These are phyloP conservation scores for Benthosema pterotum DNA, from an alignment of 2,797 vertebrate species.

Conservation along the genomic window DNA sequence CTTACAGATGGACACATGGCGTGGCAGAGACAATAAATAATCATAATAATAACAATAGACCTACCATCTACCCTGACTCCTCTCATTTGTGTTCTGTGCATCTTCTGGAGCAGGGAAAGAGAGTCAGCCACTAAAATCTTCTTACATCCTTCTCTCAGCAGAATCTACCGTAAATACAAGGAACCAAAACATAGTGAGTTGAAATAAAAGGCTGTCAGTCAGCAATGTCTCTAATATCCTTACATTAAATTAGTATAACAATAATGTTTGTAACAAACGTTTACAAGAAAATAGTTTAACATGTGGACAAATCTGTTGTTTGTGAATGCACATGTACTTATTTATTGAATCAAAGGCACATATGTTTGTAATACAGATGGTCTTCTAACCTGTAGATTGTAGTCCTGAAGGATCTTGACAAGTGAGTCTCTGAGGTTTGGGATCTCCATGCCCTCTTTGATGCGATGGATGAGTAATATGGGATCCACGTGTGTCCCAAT, in stretches of 20 bases:
- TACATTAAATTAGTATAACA: neutral
- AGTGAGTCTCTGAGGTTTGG: slow-evolving; percentile 96
- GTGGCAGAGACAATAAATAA: no score
- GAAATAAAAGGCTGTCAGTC: no score
- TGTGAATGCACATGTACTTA: neutral
- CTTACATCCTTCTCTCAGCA: slow-evolving; percentile 96
- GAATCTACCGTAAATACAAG: slow-evolving; percentile 84
- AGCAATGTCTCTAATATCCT: neutral
- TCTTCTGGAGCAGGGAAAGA: slow-evolving; percentile 94
- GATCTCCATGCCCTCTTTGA: slow-evolving; percentile 99
- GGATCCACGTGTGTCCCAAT: slow-evolving; percentile 98
- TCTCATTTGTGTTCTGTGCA: slow-evolving; percentile 95
- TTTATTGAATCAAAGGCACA: neutral
- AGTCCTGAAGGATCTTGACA: slow-evolving; percentile 98
- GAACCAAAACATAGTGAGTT: slow-evolving; percentile 4
- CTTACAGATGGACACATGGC: neutral
- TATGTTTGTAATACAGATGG: neutral
- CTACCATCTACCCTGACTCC: slow-evolving; percentile 92
- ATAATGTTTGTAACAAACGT: no score
- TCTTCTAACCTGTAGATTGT: slow-evolving; percentile 91
- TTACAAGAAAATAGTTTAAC: neutral
- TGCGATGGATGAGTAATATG: slow-evolving; percentile 94
- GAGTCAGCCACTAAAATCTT: slow-evolving; percentile 98
- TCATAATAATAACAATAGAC: slow-evolving; percentile 14
- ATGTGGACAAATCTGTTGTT: neutral